Base-by-base conservation (phyloP, 2,888 invertebrate species). In the Steromphala cineraria region DNA sequence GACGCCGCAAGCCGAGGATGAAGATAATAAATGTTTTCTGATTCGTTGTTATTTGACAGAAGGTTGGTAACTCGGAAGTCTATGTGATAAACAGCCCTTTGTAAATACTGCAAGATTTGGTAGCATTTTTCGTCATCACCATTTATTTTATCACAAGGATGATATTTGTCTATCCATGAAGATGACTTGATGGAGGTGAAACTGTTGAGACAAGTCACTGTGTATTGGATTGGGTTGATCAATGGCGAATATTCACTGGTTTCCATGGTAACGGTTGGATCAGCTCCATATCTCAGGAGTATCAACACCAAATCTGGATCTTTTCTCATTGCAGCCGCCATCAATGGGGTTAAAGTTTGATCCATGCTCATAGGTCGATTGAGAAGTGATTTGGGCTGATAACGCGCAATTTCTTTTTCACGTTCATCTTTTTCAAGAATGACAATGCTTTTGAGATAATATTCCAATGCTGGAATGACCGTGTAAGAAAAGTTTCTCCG, bases 151-250 rank as follows among this genome's bases (percentile, higher is more conserved):
- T 62, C 24, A 21, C 24, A 5, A 21, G 40, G 24, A 21, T 75
- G 46, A 10, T 75, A 24, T 19, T 40, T 52, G 2, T 75, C 24
- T 15, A 75, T 21, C 75, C 75, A 75, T 10, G 75, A 46, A 10
- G 24, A 75, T 52, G 24, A 46, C 36, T 52, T 40, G 17, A 75
- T 75, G 0, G 52, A 40, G n/a, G 75, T 52, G 19, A 75, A 52
- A 52, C 75, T 52, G 21, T 75, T 75, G 19, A 75, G 75, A 13
- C 75, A 75, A 24, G 40, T 75, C 17, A 75, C 52, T 21, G 24
- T 75, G 21, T 75, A 75, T 8, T 75, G 75, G 52, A 75, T 75
- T 40, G 75, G 75, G 28, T 62, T 62, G 62, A 62, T 28, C 15
- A 53, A 10, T 31, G n/a, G 24, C 10, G 75, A 40, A 52, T 2